phyloP scores from a whole-genome alignment of 2,797 vertebrate species.

The Xenentodon cancila region DNA sequence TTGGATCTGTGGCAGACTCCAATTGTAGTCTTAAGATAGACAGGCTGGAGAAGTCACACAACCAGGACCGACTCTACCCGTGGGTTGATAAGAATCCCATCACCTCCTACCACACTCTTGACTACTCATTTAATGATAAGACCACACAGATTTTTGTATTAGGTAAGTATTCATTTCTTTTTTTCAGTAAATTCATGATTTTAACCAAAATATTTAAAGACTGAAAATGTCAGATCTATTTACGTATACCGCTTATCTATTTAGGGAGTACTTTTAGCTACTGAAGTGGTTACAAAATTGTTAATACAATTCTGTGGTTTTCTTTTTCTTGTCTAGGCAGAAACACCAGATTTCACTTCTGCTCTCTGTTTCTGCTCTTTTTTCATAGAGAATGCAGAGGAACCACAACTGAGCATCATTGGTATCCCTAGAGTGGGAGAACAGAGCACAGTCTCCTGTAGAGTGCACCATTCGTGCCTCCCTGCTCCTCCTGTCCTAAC shows the following conservation, averaged over 20 bases:
- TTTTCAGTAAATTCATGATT: background rate
- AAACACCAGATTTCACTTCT: background rate
- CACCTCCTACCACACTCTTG: slow-evolving; percentile 28
- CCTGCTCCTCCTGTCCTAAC: slow-evolving; percentile 40
- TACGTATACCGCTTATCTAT: no score
- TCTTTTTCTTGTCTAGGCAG: no score
- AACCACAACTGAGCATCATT: slow-evolving; percentile 46
- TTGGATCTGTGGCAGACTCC: slow-evolving; percentile 12
- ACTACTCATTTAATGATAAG: slow-evolving; percentile 34
- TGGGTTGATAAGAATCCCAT: slow-evolving; percentile 69
- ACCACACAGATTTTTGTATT: slow-evolving; percentile 49
- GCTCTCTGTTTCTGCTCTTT: slow-evolving; percentile 9
- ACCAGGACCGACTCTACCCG: slow-evolving; percentile 58
- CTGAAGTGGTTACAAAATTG: no score
- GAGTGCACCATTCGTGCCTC: slow-evolving; percentile 55
- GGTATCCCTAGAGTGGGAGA: slow-evolving; percentile 51
- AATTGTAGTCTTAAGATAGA: slow-evolving; percentile 70
- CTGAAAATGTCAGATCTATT: no score
- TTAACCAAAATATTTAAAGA: no score
- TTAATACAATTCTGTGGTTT: no score
- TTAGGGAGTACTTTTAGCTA: no score
- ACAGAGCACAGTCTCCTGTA: slow-evolving; percentile 62
- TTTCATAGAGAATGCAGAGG: slow-evolving; percentile 46
- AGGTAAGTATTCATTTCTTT: slow-evolving; percentile 24
- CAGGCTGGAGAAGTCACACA: slow-evolving; percentile 36